These are phyloP conservation scores for Napeogenes sylphis DNA, from an alignment of 2,888 invertebrate genomes.

Conservation along the genomic window DNA sequence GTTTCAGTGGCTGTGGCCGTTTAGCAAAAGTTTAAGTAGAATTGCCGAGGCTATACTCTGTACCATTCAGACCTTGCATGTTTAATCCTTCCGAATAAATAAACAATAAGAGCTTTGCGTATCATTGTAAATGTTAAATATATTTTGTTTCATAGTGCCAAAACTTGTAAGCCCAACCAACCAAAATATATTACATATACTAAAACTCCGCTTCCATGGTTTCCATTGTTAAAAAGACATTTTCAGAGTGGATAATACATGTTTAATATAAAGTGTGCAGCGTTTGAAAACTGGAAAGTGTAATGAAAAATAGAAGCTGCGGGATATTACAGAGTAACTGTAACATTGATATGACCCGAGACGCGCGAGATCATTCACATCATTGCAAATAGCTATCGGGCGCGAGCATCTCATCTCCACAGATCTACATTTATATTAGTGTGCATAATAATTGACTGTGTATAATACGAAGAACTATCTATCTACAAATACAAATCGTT, in stretches of 20 bases:
- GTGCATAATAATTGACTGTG: no score
- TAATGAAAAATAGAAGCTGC: slow-evolving; percentile 22
- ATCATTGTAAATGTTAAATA: slow-evolving; percentile 58
- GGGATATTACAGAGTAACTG: slow-evolving; percentile 20
- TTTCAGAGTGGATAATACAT: slow-evolving; percentile 5
- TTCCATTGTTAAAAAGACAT: slow-evolving; percentile 10
- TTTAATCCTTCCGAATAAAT: slow-evolving; percentile 67
- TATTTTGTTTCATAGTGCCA: slow-evolving; percentile 39
- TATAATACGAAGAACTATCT: no score
- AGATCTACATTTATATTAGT: not conserved
- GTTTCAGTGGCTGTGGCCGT: slow-evolving; percentile 62
- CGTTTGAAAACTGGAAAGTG: slow-evolving; percentile 8
- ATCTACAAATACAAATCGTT: no score
- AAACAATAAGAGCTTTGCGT: slow-evolving; percentile 53
- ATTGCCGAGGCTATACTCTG: slow-evolving; percentile 45
- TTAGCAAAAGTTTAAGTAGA: slow-evolving; percentile 68
- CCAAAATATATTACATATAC: slow-evolving; percentile 17
- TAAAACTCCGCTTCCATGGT: slow-evolving; percentile 14
- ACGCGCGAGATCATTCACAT: slow-evolving; percentile 29
- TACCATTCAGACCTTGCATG: slow-evolving; percentile 51
- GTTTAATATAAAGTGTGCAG: slow-evolving; percentile 12
- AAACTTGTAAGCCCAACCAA: slow-evolving; percentile 27
- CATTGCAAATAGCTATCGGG: slow-evolving; percentile 27
- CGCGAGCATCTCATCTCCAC: not conserved
- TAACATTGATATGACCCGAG: slow-evolving; percentile 24